Evolutionary conservation across 2,797 vertebrate genomes (phyloP).

Genomic region (Varecia variegata): DNA sequence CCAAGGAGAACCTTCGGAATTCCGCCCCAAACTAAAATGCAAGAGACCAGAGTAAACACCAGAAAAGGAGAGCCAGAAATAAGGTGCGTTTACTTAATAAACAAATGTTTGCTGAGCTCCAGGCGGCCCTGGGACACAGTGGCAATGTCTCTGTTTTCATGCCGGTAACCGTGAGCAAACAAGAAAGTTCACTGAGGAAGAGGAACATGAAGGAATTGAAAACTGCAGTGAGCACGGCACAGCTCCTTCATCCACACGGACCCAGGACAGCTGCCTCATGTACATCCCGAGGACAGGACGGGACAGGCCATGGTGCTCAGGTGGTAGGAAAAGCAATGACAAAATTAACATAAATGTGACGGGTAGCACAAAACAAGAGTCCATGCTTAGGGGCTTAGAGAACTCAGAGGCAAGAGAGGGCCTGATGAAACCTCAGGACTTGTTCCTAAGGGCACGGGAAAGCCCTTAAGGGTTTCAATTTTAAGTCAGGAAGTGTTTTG

Average conservation of each 20-base stretch:
- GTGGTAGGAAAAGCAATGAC: neutral
- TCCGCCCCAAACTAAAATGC: slow-evolving; percentile 94
- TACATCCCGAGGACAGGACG: neutral
- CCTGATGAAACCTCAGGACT: neutral
- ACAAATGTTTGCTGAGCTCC: neutral
- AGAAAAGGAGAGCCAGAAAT: neutral
- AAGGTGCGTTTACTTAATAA: neutral
- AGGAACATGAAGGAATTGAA: no score
- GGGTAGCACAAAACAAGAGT: fast-evolving
- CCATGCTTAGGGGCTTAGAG: neutral
- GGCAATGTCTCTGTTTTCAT: neutral
- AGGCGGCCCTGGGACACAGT: fast-evolving
- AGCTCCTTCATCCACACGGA: neutral
- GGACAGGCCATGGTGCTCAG: neutral
- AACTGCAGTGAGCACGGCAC: neutral
- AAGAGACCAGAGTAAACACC: slow-evolving; percentile 36
- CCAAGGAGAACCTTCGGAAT: slow-evolving; percentile 96
- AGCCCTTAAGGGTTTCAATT: neutral
- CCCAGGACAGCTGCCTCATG: neutral
- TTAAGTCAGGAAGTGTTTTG: neutral
- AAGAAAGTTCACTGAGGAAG: neutral
- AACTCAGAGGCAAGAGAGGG: neutral
- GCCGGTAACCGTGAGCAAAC: neutral
- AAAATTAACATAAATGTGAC: fast-evolving
- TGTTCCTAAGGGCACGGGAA: neutral